Base-by-base conservation (phyloP, 2,888 invertebrate species). In the Lamellibrachia satsuma region DNA sequence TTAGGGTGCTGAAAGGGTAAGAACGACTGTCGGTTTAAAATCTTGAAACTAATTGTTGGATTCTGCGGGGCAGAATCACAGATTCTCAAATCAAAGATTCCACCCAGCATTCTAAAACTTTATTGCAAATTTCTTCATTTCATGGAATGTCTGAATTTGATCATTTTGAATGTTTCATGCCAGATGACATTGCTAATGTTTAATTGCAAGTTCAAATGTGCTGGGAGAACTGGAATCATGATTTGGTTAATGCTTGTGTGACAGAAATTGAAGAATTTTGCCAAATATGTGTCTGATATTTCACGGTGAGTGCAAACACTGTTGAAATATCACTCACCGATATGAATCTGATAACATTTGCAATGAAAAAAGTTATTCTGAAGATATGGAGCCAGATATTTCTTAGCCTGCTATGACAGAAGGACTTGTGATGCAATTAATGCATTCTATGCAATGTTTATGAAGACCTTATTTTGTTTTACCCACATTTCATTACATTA, bases 141-240 rank as follows among this genome's bases (percentile, higher is more conserved):
- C 9, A 9, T 55, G 55, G 9, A 9, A 7, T 3, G 55, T 7
- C 55, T 9, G 7, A 9, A 55, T 55, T 55, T 55, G 55, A 9
- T 9, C 55, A 9, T 7, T 55, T 55, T 55, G 9, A 55, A 55
- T 55, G 55, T 55, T 55, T 55, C 8, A 55, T 9, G 9, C 9
- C 8, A 6, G 60, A 15, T 60, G 75, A 22, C n/a, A n/a, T 75
- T 75, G 75, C 75, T 75, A 60, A 4, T 75, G 3, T 75, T 9
- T 75, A 22, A 11, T 75, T 75, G 75, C 3, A 75, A 75, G n/a
- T 75, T 75, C 75, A 22, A 22, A 0, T 75, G 15, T 75, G 22
- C 91, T 91, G 91, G 52, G 22, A 52, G 52, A 57, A n/a, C 8
- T 91, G 51, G 91, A 52, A 52, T 91, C 91, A 91, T 15, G 91